Evolutionary conservation across 2,113 vertebrate genomes (phyloP).

Genomic region (Synodontis membranacea): DNA sequence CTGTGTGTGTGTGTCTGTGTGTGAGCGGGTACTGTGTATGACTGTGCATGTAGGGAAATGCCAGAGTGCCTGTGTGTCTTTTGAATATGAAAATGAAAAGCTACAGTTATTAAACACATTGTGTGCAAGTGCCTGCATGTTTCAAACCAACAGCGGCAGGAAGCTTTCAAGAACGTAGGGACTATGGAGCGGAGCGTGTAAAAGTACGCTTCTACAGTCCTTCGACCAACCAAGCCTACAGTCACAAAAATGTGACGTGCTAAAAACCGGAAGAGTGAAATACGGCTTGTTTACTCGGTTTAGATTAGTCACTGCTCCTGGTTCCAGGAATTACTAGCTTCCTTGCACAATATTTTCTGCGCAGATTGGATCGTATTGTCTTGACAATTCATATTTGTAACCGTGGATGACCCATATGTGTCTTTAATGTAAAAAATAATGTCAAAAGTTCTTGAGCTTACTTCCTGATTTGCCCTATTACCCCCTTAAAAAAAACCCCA

Average conservation of each 20-base stretch:
- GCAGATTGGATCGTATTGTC: too few relatives aligned
- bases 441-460: too few relatives aligned
- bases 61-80: conserved; percentile 23
- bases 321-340: not conserved
- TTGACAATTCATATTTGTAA: too few relatives aligned
- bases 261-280: not conserved
- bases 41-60: conserved; percentile 31
- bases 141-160: conserved; percentile 26
- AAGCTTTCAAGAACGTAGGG: conserved; percentile 8
- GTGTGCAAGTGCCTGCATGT: conserved; percentile 31
- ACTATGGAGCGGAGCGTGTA: not conserved
- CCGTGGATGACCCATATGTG: not conserved
- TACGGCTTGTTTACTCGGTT: not conserved
- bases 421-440: not conserved
- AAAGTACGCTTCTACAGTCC: not conserved
- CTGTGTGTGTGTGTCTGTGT: too few relatives aligned
- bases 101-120: conserved; percentile 28
- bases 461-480: not conserved
- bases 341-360: not conserved
- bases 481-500: not conserved
- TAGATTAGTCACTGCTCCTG: not conserved
- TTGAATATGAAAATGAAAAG: conserved; percentile 40
- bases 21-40: not conserved
- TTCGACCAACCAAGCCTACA: not conserved
- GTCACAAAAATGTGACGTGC: not conserved